Conservation (phyloP, 1,140 invertebrate species). For the Hycleus cichorii region DNA sequence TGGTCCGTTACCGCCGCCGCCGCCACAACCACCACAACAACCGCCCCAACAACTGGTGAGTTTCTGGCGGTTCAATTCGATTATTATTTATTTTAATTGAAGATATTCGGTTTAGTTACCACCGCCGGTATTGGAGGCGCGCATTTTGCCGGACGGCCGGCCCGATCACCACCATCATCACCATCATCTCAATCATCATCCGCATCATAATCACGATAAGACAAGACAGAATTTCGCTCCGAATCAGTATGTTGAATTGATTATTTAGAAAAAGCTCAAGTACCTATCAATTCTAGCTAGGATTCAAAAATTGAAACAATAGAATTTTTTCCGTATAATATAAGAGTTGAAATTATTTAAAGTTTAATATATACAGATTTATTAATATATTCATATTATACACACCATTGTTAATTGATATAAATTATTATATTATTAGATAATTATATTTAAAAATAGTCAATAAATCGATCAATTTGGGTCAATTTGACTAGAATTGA, state of each 20-base stretch:
- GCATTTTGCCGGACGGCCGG: constrained; percentile 28
- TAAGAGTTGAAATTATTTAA: too few species aligned
- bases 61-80: neutral
- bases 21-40: constrained; percentile 31
- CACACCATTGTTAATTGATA: constrained; percentile 15
- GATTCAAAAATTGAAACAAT: too few species aligned
- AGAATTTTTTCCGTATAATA: too few species aligned
- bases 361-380: too few species aligned
- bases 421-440: constrained; percentile 18
- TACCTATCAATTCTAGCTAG: too few species aligned
- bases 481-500: too few species aligned
- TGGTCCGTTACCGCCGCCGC: constrained; percentile 26
- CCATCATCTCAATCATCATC: too few species aligned
- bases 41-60: neutral
- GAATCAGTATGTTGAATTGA: constrained; percentile 34
- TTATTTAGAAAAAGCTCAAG: neutral
- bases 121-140: constrained; percentile 32
- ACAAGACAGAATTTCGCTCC: constrained; percentile 28
- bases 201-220: constrained; percentile 27
- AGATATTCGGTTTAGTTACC: constrained; percentile 34
- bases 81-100: constrained; percentile 1
- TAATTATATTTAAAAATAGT: neutral
- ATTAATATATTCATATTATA: constrained; percentile 28
- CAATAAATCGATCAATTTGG: neutral
- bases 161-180: neutral